Conservation (phyloP, 2,113 vertebrate species). For the Zingel zingel region DNA sequence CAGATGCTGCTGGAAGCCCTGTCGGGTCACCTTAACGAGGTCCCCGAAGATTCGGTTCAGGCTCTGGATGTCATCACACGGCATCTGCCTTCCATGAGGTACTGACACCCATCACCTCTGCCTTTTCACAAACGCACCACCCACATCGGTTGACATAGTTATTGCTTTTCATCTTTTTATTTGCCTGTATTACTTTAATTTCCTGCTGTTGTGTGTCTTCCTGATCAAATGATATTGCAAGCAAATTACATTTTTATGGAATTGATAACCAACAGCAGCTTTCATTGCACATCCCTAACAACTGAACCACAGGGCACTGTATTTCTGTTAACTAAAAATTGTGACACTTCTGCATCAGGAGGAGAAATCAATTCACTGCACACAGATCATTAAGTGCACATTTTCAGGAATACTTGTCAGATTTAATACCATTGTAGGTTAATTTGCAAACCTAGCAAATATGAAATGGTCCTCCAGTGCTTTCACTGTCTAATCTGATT, state of each 20-base stretch:
- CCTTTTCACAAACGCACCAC: neutral
- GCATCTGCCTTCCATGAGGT: conserved; percentile 99
- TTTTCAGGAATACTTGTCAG: neutral
- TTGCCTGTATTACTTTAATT: conserved; percentile 26
- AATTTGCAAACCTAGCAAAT: neutral
- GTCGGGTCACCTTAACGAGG: conserved; percentile 96
- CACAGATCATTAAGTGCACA: neutral
- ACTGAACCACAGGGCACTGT: neutral
- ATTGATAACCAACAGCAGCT: neutral
- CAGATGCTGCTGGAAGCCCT: conserved; percentile 97
- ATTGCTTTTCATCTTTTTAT: conserved; percentile 32
- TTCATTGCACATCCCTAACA: neutral
- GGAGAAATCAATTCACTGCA: neutral
- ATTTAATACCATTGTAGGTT: neutral
- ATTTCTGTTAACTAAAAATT: neutral
- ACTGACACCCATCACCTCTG: neutral
- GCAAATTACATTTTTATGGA: neutral
- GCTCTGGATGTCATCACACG: conserved; percentile 98
- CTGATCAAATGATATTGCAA: conserved; percentile 18
- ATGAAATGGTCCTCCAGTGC: neutral
- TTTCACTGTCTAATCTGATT: neutral
- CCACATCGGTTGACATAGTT: neutral
- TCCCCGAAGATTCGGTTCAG: conserved; percentile 97
- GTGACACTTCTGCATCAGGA: too few relatives aligned
- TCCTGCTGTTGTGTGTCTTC: conserved; percentile 18